A percentile compares a stretch with the other conserved stretches of the same genome.
Conservation (phyloP, 2,113 vertebrate species). For the Paratilapia polleni region DNA sequence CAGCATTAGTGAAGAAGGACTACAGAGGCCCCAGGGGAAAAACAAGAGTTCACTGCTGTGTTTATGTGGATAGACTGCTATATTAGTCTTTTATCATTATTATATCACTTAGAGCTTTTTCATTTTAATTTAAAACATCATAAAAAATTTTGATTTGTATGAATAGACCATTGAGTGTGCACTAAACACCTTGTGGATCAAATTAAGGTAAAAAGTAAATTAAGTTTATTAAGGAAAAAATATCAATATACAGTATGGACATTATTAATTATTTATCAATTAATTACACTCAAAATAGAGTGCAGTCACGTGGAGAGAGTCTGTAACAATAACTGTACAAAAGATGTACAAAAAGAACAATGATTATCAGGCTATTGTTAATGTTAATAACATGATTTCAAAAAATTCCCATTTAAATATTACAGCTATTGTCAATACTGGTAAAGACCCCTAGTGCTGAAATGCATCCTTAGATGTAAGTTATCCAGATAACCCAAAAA, state of each 20-base stretch:
- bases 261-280: neutral
- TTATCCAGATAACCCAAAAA: too few relatives aligned
- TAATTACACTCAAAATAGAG: neutral
- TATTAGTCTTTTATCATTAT: neutral
- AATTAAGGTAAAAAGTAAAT: neutral
- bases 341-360: too few relatives aligned
- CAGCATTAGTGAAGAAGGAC: neutral
- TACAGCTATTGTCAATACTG: too few relatives aligned
- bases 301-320: neutral
- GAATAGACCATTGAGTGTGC: too few relatives aligned
- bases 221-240: neutral
- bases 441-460: too few relatives aligned
- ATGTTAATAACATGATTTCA: too few relatives aligned
- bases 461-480: too few relatives aligned
- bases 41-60: neutral
- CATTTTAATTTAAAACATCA: neutral
- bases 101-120: neutral
- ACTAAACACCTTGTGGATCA: neutral
- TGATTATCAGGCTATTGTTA: too few relatives aligned
- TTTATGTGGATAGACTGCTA: rapidly evolving
- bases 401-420: too few relatives aligned
- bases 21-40: neutral
- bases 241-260: neutral
- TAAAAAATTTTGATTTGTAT: neutral
- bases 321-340: too few relatives aligned